These are phyloP conservation scores for Hemiprocne comata DNA, from an alignment of 2,113 vertebrate genomes.

Conservation along the genomic window DNA sequence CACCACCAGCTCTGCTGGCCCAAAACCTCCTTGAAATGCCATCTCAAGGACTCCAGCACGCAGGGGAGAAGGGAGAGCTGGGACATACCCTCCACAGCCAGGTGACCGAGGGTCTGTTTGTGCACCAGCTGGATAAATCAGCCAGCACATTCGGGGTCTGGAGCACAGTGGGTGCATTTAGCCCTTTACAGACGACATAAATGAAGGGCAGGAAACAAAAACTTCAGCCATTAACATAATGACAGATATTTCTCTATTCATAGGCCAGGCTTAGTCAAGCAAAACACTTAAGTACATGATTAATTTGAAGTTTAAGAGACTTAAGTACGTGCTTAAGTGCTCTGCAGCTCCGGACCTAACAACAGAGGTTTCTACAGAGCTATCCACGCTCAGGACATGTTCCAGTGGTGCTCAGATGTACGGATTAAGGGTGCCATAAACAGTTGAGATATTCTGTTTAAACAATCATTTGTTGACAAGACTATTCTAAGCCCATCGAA, in stretches of 20 bases:
- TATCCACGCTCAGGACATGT: background rate
- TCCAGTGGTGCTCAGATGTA: conserved; percentile 34
- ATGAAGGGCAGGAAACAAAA: conserved; percentile 53
- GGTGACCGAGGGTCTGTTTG: background rate
- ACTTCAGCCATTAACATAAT: conserved; percentile 45
- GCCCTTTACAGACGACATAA: background rate
- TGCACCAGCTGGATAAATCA: background rate
- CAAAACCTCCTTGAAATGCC: background rate
- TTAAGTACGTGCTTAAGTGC: conserved; percentile 64
- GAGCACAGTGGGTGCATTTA: background rate
- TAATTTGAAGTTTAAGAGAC: conserved; percentile 68
- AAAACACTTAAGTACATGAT: conserved; percentile 60
- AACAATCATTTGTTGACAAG: conserved; percentile 74
- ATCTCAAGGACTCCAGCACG: rapidly evolving
- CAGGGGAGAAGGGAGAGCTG: background rate
- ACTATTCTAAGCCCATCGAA: conserved; percentile 73
- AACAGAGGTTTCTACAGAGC: conserved; percentile 47
- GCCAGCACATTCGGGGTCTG: background rate
- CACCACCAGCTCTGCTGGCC: rapidly evolving
- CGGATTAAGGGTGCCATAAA: conserved; percentile 66
- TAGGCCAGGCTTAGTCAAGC: background rate
- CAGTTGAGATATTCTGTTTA: conserved; percentile 72
- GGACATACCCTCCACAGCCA: rapidly evolving
- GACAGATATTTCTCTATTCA: conserved; percentile 45
- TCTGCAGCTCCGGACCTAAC: conserved; percentile 18